These are phyloP conservation scores for Morinoia aosen DNA, from an alignment of 2,888 invertebrate species.

Conservation along the genomic window DNA sequence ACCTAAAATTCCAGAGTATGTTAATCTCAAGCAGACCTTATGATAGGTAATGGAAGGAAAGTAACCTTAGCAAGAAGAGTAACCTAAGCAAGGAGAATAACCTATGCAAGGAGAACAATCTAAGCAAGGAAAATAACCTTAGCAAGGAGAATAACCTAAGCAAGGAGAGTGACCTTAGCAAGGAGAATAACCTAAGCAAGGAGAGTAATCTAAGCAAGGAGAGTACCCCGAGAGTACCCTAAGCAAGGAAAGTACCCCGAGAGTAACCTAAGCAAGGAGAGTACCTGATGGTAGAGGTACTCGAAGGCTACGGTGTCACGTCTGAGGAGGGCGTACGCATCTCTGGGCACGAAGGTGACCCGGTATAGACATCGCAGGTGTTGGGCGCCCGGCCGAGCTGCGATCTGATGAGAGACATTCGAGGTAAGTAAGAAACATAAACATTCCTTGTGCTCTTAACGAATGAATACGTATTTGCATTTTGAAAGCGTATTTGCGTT, in stretches of 20 bases:
- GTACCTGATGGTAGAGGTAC: slow-evolving; percentile 85
- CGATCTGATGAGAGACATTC: slow-evolving; percentile 78
- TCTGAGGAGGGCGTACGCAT: slow-evolving; percentile 86
- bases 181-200: no score
- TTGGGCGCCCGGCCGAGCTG: slow-evolving; percentile 89
- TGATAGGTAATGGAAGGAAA: no score
- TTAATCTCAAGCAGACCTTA: no score
- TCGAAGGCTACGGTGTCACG: slow-evolving; percentile 88
- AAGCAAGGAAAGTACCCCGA: background rate
- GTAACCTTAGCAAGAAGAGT: no score
- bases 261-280: background rate
- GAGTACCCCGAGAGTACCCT: no score
- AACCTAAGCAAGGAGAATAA: no score
- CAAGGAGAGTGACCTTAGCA: no score
- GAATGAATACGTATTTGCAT: background rate
- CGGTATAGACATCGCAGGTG: slow-evolving; percentile 91
- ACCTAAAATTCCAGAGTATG: no score
- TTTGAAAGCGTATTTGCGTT: background rate
- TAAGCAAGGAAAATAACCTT: no score
- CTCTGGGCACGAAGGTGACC: slow-evolving; percentile 88
- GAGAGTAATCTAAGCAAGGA: no score
- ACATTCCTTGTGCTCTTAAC: background rate
- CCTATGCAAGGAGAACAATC: no score
- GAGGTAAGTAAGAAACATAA: background rate
- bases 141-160: no score